These are phyloP conservation scores for Ailuropoda melanoleuca DNA, from an alignment of 2,113 vertebrate genomes.

Conservation along the genomic window DNA sequence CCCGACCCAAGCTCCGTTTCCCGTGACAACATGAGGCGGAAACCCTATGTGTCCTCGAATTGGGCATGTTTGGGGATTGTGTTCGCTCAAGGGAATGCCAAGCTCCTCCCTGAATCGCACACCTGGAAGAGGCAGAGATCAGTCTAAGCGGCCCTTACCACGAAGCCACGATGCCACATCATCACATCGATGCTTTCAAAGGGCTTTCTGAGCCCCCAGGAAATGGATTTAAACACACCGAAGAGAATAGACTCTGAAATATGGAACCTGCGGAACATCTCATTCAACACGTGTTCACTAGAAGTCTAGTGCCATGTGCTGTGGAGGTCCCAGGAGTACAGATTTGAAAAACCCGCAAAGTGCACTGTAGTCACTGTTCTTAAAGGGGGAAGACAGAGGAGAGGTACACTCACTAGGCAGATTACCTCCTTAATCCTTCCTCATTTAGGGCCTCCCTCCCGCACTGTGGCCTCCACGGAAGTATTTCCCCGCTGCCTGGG, in stretches of 20 bases:
- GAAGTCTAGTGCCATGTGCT: neutral
- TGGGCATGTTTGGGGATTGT: neutral
- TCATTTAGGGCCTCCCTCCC: neutral
- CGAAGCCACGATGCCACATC: rapidly evolving
- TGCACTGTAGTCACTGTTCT: neutral
- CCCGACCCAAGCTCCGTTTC: neutral
- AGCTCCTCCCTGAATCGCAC: neutral
- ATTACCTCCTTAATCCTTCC: rapidly evolving
- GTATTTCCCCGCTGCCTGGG: neutral
- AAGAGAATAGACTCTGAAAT: neutral
- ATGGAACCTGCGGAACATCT: rapidly evolving
- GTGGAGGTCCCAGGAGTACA: neutral
- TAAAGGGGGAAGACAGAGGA: neutral
- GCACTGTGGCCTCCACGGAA: rapidly evolving
- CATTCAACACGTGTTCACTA: neutral
- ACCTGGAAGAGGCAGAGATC: neutral
- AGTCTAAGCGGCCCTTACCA: neutral
- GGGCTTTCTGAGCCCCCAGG: neutral
- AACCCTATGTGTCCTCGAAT: rapidly evolving
- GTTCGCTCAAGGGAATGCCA: neutral
- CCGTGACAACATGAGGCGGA: rapidly evolving
- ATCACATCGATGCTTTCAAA: neutral
- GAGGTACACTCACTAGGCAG: rapidly evolving
- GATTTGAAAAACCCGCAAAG: neutral
- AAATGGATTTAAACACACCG: neutral